These are phyloP conservation scores for Laupala kohalensis DNA, from an alignment of 1,140 invertebrate genomes.

Conservation along the genomic window DNA sequence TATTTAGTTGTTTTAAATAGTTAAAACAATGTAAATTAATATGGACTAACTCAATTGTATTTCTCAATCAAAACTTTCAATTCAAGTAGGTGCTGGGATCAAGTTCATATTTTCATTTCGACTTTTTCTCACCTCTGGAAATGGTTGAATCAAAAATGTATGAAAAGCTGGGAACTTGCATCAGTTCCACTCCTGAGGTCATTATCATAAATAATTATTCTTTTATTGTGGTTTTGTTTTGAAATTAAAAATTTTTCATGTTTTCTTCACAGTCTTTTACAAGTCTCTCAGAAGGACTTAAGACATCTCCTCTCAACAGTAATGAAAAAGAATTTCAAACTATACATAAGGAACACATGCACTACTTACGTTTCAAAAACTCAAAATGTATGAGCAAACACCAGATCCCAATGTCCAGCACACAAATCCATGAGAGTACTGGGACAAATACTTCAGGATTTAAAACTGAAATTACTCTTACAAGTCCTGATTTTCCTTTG, in stretches of 20 bases:
- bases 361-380: not conserved
- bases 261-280: not conserved
- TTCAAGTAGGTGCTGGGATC: not conserved
- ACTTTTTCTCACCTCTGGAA: not conserved
- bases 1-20: not conserved
- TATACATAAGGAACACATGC: not conserved
- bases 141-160: not conserved
- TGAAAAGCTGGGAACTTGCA: not conserved
- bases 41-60: not conserved
- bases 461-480: not conserved
- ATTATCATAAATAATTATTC: too few species aligned
- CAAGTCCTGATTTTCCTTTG: not conserved
- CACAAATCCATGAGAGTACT: not conserved
- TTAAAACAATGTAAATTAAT: not conserved
- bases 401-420: not conserved
- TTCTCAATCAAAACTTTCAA: too few species aligned
- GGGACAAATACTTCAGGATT: not conserved
- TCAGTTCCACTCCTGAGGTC: not conserved
- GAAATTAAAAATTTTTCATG: not conserved
- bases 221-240: too few species aligned
- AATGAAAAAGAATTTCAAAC: not conserved
- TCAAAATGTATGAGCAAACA: not conserved
- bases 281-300: not conserved
- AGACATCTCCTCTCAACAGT: not conserved
- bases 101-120: not conserved